Conservation (phyloP, 2,113 vertebrate genomes). For the Ramphastos sulfuratus region DNA sequence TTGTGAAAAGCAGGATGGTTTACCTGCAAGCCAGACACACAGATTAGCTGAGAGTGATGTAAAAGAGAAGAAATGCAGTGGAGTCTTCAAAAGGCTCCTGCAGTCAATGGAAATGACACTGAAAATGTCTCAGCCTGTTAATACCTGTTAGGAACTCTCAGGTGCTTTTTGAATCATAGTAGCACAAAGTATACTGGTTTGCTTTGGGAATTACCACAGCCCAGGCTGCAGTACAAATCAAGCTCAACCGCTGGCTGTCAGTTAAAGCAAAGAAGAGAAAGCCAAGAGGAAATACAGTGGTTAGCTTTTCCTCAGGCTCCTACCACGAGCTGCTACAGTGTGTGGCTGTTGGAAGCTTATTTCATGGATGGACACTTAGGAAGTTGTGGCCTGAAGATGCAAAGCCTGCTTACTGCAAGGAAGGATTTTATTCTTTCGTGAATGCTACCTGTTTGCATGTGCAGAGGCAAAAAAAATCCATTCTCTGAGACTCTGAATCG, state of each 20-base stretch:
- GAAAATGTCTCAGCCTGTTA: background rate
- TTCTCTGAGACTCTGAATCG: background rate
- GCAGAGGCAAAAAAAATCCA: background rate
- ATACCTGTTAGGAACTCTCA: rapidly evolving
- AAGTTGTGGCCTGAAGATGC: background rate
- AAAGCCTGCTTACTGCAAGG: background rate
- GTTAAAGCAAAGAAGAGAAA: background rate
- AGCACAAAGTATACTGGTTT: background rate
- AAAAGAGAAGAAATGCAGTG: background rate
- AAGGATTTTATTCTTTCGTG: background rate
- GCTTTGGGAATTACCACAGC: background rate
- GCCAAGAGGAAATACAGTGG: too few relatives aligned
- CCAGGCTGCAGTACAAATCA: background rate
- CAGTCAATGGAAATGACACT: background rate
- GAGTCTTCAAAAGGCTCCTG: background rate
- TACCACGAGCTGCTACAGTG: rapidly evolving
- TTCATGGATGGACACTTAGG: background rate
- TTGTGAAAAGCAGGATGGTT: background rate
- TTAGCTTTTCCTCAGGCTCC: background rate
- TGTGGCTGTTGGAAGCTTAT: background rate
- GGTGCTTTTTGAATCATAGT: background rate
- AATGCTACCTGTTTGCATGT: background rate
- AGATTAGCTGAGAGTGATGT: background rate
- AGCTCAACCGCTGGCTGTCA: background rate
- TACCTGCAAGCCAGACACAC: background rate